phyloP scores from a whole-genome alignment of 2,113 vertebrate genomes.

The Muntiacus muntjak region DNA sequence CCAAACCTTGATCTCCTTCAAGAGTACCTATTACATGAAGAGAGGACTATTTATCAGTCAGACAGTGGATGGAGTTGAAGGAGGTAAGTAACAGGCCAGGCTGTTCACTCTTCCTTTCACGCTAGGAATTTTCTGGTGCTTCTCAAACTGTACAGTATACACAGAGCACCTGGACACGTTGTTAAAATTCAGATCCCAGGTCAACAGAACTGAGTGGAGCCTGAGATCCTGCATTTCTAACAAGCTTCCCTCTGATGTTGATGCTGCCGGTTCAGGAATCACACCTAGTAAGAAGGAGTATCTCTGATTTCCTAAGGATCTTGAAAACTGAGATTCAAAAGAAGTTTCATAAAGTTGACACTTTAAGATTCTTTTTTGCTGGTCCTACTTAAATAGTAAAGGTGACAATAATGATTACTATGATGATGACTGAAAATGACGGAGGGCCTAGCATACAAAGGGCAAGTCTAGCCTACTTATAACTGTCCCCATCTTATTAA shows the following conservation, averaged over 20 bases:
- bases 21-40: not conserved
- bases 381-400: constrained; percentile 14
- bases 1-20: not conserved
- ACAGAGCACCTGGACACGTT: not conserved
- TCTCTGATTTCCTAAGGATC: not conserved
- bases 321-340: not conserved
- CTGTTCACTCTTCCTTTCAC: not conserved
- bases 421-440: not conserved
- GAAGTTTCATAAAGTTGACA: not conserved
- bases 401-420: not conserved
- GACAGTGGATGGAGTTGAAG: not conserved
- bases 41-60: not conserved
- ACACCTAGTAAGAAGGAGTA: not conserved
- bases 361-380: not conserved
- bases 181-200: not conserved
- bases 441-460: not conserved
- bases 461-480: not conserved
- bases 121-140: not conserved
- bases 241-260: not conserved
- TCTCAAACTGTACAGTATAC: not conserved
- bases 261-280: not conserved
- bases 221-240: not conserved
- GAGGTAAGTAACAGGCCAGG: not conserved
- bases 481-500: not conserved
- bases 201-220: not conserved